Base-by-base conservation (phyloP, 2,113 vertebrate species). In the Damaliscus lunatus region DNA sequence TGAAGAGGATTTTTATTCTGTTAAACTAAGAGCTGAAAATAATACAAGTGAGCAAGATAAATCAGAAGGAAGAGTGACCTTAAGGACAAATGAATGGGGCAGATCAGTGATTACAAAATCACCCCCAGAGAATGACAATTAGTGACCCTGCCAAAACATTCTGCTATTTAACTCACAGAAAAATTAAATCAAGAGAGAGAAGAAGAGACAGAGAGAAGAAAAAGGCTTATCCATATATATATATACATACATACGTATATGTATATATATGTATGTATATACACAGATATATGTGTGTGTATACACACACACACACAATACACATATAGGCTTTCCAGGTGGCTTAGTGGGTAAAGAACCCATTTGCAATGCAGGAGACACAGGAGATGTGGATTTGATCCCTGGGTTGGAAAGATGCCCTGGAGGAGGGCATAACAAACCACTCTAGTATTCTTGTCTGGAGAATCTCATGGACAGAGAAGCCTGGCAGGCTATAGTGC, bases 1-100 rank as follows among this genome's bases (percentile, higher is more conserved):
- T 2, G 29, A 94, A 88, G 81, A 71, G 50, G 83, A 31, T 59
- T 53, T 93, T 88, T 55, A 97, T 43, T 88, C 91, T 83, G 36
- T 67, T 77, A 78, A 82, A 62, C 59, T 46, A 62, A 87, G 52
- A 43, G 33, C 88, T 96, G 88, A 95, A 96, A 92, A 92, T 85
- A 80, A 67, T 31, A 60, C 43, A 57, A 74, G 14, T 57, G 78
- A 86, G 27, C 60, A 96, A 90, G 43, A 60, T 36, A 71, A 92
- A 77, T 87, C 90, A 82, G 48, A 94, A 62, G 60, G 64, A 84
- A 97, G 31, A 29, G 25, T 36, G 52, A 27, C 60, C 62, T 31
- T 57, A 93, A 83, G 14, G 31, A 80, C 50, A 85, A 96, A 80
- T 19, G 11, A 80, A 19, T 17, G n/a, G 50, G n/a, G 14, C 6